These are phyloP conservation scores for Chionoecetes opilio DNA, from an alignment of 1,140 invertebrate species.

Conservation along the genomic window DNA sequence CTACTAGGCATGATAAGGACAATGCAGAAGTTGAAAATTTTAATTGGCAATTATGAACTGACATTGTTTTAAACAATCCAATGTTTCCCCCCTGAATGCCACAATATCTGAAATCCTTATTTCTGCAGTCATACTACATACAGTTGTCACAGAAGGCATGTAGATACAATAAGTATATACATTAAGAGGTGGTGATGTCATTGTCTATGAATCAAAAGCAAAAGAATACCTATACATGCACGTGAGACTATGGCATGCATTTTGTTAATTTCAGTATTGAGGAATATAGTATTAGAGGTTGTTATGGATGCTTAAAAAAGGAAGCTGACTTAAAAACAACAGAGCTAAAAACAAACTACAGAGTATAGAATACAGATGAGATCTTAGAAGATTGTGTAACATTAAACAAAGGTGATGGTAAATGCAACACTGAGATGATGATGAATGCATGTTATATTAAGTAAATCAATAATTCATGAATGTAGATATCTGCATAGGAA, in stretches of 20 bases:
- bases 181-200: not conserved
- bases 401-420: no score
- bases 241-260: not conserved
- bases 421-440: no score
- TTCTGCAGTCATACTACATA: not conserved
- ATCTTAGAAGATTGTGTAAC: not conserved
- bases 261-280: not conserved
- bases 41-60: not conserved
- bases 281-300: not conserved
- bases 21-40: not conserved
- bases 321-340: not conserved
- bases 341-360: not conserved
- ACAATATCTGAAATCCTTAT: not conserved
- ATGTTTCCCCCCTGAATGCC: not conserved
- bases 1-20: not conserved
- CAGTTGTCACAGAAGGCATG: not conserved
- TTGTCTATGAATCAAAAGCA: no score
- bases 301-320: not conserved
- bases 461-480: not conserved
- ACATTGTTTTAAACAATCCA: not conserved
- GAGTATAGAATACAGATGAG: not conserved
- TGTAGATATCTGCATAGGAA: conserved; percentile 17
- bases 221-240: not conserved
- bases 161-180: not conserved
- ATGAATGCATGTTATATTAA: not conserved